These are phyloP conservation scores for Paragorgia papillata DNA, from an alignment of 92 coral and sea anemone genomes.

Conservation along the genomic window DNA sequence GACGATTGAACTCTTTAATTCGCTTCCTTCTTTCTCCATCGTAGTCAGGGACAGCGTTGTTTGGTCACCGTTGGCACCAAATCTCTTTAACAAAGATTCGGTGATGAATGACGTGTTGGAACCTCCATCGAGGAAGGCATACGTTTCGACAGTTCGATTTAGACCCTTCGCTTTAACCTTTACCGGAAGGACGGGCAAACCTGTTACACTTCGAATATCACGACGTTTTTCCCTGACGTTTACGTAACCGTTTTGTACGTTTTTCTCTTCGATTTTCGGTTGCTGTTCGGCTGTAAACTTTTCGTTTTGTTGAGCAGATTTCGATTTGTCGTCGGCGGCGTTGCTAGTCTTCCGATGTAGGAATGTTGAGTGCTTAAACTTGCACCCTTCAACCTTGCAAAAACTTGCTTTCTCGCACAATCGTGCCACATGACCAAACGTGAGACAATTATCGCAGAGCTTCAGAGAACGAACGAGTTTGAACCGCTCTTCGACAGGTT, in stretches of 20 bases:
- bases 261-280: conserved; percentile 16
- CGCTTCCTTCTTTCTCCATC: conserved; percentile 3
- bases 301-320: neutral
- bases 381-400: conserved; percentile 66
- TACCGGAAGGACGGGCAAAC: conserved; percentile 35
- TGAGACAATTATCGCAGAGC: conserved; percentile 62
- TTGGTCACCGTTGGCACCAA: conserved; percentile 29
- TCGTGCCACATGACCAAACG: conserved; percentile 50
- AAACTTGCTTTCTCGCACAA: conserved; percentile 57
- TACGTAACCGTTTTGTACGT: conserved; percentile 33
- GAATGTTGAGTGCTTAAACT: conserved; percentile 46
- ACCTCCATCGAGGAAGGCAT: conserved; percentile 51
- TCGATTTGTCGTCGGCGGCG: neutral
- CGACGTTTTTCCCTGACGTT: conserved; percentile 22
- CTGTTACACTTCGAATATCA: conserved; percentile 10
- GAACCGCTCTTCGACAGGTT: too few species aligned
- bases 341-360: neutral
- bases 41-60: conserved; percentile 53
- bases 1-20: conserved; percentile 15
- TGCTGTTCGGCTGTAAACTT: neutral
- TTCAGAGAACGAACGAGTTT: conserved; percentile 39
- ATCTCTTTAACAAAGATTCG: conserved; percentile 16
- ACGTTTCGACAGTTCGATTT: conserved; percentile 32
- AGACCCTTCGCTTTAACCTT: conserved; percentile 27
- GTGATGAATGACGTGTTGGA: conserved; percentile 49